Conservation (phyloP, 2,113 vertebrate species). For the Larimichthys crocea region DNA sequence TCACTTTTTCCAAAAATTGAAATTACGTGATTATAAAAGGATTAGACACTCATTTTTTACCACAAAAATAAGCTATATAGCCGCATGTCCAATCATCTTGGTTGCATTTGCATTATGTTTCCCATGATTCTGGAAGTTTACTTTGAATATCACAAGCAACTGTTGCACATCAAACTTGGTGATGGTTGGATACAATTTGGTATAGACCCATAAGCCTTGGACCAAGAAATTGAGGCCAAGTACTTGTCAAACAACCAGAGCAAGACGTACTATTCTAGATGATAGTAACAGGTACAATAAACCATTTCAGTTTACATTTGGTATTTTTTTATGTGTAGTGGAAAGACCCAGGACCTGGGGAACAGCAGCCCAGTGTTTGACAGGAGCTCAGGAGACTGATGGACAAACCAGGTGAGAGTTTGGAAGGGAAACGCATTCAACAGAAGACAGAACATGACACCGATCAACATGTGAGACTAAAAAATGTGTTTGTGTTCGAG, state of each 20-base stretch:
- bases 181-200: too few relatives aligned
- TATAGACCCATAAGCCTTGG: background rate
- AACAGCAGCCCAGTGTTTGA: constrained; percentile 90
- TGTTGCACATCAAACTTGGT: too few relatives aligned
- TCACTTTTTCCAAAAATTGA: too few relatives aligned
- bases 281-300: background rate
- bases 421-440: background rate
- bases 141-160: too few relatives aligned
- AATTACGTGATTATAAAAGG: too few relatives aligned
- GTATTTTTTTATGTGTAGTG: constrained; percentile 75
- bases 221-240: background rate
- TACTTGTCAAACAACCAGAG: background rate
- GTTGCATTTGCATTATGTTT: background rate
- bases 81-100: background rate
- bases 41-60: too few relatives aligned
- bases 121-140: background rate
- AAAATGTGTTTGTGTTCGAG: constrained; percentile 1
- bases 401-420: constrained; percentile 86
- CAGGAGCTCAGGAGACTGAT: constrained; percentile 89
- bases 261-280: too few relatives aligned
- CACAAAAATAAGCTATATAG: too few relatives aligned
- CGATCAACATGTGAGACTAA: background rate
- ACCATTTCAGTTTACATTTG: background rate
- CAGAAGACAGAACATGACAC: background rate
- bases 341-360: constrained; percentile 91